phyloP scores from a whole-genome alignment of 1,140 invertebrate genomes.

The Chrysomallon squamiferum region DNA sequence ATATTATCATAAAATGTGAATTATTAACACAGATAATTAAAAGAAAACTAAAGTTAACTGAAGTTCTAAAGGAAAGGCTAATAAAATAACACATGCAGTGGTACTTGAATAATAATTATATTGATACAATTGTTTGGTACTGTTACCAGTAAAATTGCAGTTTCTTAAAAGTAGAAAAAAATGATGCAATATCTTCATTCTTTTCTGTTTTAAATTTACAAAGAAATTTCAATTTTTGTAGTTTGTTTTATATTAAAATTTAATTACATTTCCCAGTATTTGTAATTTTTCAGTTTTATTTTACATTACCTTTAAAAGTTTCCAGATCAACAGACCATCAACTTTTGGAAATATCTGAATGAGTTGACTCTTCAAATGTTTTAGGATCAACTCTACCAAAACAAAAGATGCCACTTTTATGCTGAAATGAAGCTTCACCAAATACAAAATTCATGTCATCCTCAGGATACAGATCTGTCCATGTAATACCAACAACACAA shows the following conservation, averaged over 20 bases:
- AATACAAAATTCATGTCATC: constrained; percentile 53
- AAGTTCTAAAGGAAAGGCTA: no score
- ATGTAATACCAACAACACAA: constrained; percentile 45
- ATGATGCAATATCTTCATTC: no score
- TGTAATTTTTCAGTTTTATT: not conserved
- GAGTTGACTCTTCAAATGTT: constrained; percentile 19
- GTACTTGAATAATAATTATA: not conserved
- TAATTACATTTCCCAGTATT: not conserved
- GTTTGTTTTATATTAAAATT: not conserved
- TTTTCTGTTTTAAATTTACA: no score
- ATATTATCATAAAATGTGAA: no score
- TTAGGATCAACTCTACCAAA: constrained; percentile 51
- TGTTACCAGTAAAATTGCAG: not conserved
- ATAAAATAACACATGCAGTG: no score
- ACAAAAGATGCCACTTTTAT: constrained; percentile 40
- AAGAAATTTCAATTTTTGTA: not conserved
- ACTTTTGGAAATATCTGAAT: constrained; percentile 32
- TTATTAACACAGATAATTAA: no score
- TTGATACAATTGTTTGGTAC: not conserved
- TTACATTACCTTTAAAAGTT: constrained; percentile 54
- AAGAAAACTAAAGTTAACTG: no score
- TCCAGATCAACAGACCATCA: constrained; percentile 41
- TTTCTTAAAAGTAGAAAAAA: no score
- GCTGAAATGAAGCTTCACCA: constrained; percentile 37
- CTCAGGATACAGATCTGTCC: constrained; percentile 52